Conservation (phyloP, 2,113 vertebrate genomes). For the Opisthocomus hoazin region DNA sequence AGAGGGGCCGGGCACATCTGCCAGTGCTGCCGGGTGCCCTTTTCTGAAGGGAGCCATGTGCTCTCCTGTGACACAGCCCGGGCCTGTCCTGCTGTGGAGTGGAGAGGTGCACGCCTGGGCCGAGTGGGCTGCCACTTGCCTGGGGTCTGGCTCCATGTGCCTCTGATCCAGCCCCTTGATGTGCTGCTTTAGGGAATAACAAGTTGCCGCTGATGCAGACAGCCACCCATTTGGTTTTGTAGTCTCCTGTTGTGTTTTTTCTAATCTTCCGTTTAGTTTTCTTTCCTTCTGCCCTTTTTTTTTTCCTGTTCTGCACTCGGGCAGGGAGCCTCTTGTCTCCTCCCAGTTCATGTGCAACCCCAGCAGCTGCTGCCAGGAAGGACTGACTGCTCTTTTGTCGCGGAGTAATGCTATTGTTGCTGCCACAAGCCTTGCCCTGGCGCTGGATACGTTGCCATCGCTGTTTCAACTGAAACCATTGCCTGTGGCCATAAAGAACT, state of each 20-base stretch:
- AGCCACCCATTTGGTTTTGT: neutral
- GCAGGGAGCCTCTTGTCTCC: neutral
- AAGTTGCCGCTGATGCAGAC: accelerated
- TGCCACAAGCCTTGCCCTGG: neutral
- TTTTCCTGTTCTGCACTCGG: neutral
- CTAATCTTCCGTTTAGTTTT: neutral
- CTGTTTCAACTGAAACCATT: neutral
- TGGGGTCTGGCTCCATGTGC: neutral
- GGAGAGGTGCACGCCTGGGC: neutral
- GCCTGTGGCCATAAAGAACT: neutral
- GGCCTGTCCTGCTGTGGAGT: accelerated
- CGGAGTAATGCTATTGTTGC: accelerated
- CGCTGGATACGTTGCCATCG: neutral
- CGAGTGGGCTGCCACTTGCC: neutral
- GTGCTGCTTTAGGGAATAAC: neutral
- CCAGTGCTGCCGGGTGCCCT: accelerated
- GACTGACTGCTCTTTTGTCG: neutral
- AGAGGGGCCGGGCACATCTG: accelerated
- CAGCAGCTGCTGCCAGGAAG: neutral
- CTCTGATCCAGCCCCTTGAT: neutral
- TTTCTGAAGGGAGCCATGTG: accelerated
- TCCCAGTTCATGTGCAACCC: neutral
- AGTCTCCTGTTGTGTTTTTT: neutral
- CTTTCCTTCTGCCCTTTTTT: neutral
- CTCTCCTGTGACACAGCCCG: accelerated